Evolutionary conservation across 1,140 invertebrate species (phyloP).

Genomic region (Fopius arisanus): DNA sequence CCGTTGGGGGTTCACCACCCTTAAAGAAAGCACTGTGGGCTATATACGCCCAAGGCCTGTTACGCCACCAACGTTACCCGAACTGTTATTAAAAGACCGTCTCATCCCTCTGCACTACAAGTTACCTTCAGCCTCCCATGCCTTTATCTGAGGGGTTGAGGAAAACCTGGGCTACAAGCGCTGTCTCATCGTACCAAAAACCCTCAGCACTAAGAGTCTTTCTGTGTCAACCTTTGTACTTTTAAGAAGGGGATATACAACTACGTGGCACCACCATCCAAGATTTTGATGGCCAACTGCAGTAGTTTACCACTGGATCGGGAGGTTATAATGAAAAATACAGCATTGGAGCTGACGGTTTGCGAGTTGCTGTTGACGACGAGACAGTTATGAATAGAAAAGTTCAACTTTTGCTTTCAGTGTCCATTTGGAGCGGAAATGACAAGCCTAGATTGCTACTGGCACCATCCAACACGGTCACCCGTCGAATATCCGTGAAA

Average conservation of each 20-base stretch:
- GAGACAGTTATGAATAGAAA: background rate
- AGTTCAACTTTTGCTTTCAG: background rate
- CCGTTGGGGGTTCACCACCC: constrained; percentile 44
- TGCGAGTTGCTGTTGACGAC: background rate
- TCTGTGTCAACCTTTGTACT: constrained; percentile 57
- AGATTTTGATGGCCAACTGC: background rate
- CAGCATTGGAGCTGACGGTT: background rate
- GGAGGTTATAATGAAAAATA: background rate
- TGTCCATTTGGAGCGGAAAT: constrained; percentile 7
- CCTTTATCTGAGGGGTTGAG: background rate
- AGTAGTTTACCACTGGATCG: background rate
- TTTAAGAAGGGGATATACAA: constrained; percentile 53
- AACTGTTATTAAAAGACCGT: constrained; percentile 61
- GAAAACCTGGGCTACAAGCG: background rate
- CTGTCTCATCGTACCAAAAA: constrained; percentile 2
- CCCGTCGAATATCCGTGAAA: constrained; percentile 23
- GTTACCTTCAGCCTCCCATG: constrained; percentile 30
- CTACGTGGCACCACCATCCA: constrained; percentile 33
- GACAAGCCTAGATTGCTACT: constrained; percentile 30
- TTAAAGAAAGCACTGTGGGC: constrained; percentile 57
- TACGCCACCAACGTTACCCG: constrained; percentile 46
- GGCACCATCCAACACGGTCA: background rate
- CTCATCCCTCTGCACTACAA: constrained; percentile 44
- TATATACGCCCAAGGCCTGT: constrained; percentile 42
- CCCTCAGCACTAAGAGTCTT: constrained; percentile 46